These are phyloP conservation scores for Apamea anceps DNA, from an alignment of 2,888 invertebrate genomes.

Conservation along the genomic window DNA sequence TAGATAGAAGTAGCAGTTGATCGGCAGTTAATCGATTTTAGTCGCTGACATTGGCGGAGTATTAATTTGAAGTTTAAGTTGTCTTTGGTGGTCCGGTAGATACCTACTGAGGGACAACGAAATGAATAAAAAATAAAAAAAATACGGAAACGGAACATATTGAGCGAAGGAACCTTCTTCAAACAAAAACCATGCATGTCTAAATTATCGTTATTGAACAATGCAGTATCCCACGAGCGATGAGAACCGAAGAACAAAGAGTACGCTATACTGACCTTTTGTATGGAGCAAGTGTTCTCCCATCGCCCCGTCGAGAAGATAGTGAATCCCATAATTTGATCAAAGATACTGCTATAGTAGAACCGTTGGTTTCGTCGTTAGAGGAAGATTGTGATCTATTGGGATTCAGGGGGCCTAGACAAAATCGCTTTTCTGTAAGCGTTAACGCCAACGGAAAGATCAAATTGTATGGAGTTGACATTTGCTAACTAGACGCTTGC, in stretches of 20 bases:
- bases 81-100: not conserved
- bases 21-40: no score
- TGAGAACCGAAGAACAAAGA: constrained; percentile 59
- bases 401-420: not conserved
- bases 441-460: no score
- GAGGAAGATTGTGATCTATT: constrained; percentile 23
- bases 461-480: no score
- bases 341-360: constrained; percentile 47
- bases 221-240: constrained; percentile 54
- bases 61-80: no score
- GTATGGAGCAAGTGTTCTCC: constrained; percentile 56
- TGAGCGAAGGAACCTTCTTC: constrained; percentile 22
- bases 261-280: constrained; percentile 58
- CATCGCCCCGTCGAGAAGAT: constrained; percentile 38
- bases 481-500: no score
- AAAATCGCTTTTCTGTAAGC: no score
- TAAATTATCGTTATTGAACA: constrained; percentile 39
- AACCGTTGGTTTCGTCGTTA: constrained; percentile 34
- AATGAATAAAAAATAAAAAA: not conserved
- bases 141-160: constrained; percentile 43
- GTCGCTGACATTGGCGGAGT: no score
- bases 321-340: constrained; percentile 55
- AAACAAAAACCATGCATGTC: constrained; percentile 28
- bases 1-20: no score
- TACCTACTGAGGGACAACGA: not conserved